These are phyloP conservation scores for Epinephelus malabaricus DNA, from an alignment of 2,797 vertebrate genomes.

Conservation along the genomic window DNA sequence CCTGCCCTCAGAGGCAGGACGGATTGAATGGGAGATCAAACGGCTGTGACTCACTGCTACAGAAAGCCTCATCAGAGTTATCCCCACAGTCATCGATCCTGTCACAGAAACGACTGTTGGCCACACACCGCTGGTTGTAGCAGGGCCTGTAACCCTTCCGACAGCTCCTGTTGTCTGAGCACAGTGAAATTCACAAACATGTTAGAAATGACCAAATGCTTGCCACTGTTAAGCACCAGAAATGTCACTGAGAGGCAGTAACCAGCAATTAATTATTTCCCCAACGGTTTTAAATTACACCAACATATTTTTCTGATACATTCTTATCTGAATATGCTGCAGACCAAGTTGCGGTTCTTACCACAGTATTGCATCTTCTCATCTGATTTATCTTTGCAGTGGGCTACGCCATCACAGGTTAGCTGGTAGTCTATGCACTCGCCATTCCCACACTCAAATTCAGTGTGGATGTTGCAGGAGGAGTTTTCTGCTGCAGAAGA, in stretches of 20 bases:
- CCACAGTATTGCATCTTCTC: slow-evolving; percentile 98
- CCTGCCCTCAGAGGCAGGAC: slow-evolving; percentile 52
- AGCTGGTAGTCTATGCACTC: slow-evolving; percentile 96
- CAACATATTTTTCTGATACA: background rate
- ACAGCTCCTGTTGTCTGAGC: slow-evolving; percentile 95
- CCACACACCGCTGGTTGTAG: slow-evolving; percentile 92
- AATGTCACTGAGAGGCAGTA: background rate
- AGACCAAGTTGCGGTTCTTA: slow-evolving; percentile 76
- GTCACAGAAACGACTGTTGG: slow-evolving; percentile 91
- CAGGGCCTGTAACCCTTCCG: slow-evolving; percentile 92
- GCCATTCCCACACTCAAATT: slow-evolving; percentile 98
- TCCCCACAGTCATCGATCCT: slow-evolving; percentile 95
- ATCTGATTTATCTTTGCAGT: slow-evolving; percentile 99
- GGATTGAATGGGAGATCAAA: slow-evolving; percentile 63
- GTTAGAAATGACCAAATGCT: slow-evolving; percentile 8
- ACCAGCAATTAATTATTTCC: background rate
- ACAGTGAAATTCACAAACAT: slow-evolving; percentile 16
- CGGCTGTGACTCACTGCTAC: slow-evolving; percentile 90
- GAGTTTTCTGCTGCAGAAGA: slow-evolving; percentile 92
- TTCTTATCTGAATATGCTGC: background rate
- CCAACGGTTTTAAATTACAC: background rate
- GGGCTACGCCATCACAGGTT: slow-evolving; percentile 93
- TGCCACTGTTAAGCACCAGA: background rate
- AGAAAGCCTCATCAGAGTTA: slow-evolving; percentile 95
- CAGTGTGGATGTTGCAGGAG: slow-evolving; percentile 94